A percentile compares a stretch with the other conserved stretches of the same genome.
phyloP scores from a whole-genome alignment of 2,113 vertebrate genomes.

The Leuciscus idus region DNA sequence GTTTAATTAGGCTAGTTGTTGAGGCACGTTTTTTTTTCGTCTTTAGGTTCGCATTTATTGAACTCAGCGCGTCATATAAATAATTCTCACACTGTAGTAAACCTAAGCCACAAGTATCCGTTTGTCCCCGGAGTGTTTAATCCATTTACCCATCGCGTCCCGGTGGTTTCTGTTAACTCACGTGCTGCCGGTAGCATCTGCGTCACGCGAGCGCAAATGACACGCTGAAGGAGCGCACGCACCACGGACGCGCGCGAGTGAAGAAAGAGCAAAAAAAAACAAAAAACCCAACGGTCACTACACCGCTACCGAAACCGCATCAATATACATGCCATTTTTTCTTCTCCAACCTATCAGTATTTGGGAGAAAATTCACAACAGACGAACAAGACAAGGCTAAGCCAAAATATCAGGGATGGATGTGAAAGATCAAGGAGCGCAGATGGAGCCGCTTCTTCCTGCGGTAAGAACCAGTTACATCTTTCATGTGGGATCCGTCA shows the following conservation, averaged over 20 bases:
- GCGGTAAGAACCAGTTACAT: slow-evolving; percentile 79
- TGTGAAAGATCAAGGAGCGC: slow-evolving; percentile 92
- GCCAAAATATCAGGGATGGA: slow-evolving; percentile 81
- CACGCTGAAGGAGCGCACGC: slow-evolving; percentile 42
- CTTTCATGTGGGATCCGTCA: neutral
- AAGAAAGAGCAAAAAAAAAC: slow-evolving; percentile 15
- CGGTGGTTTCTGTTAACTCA: slow-evolving; percentile 35
- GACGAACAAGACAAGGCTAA: neutral
- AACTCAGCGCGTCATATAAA: neutral
- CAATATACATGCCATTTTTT: neutral
- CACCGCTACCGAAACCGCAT: slow-evolving; percentile 52
- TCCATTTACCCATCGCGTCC: neutral
- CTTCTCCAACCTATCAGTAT: neutral
- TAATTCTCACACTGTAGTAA: neutral
- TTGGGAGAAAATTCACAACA: neutral
- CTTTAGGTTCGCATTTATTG: neutral
- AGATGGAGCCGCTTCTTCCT: slow-evolving; percentile 96
- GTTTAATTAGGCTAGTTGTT: no score
- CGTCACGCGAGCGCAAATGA: slow-evolving; percentile 56
- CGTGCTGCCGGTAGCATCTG: slow-evolving; percentile 50
- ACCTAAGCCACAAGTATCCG: neutral
- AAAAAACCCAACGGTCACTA: slow-evolving; percentile 36
- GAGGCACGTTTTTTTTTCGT: neutral
- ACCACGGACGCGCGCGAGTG: slow-evolving; percentile 33
- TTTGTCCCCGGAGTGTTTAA: neutral